These are phyloP conservation scores for Anagrus nilaparvatae DNA, from an alignment of 1,140 invertebrate species.

Conservation along the genomic window DNA sequence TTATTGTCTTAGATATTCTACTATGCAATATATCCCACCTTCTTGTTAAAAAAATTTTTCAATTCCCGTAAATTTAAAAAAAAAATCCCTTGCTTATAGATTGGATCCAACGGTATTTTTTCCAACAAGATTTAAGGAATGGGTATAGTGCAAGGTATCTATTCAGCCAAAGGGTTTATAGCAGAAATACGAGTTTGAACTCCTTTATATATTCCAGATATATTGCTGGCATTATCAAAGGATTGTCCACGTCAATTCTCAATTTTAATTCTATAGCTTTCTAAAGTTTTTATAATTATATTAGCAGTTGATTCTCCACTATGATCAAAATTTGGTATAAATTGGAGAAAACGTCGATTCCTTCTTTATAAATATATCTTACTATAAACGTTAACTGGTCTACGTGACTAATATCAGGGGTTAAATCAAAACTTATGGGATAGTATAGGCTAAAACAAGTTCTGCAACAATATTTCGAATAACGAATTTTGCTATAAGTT, in stretches of 20 bases:
- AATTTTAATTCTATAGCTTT: slow-evolving; percentile 21
- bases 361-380: slow-evolving; percentile 10
- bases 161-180: slow-evolving; percentile 15
- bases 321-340: slow-evolving; percentile 11
- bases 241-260: slow-evolving; percentile 28
- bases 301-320: slow-evolving; percentile 6
- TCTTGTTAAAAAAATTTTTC: not conserved
- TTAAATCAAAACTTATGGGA: slow-evolving; percentile 31
- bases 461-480: slow-evolving; percentile 23
- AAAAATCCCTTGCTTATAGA: not conserved
- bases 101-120: slow-evolving; percentile 9
- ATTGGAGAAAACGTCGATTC: slow-evolving; percentile 11
- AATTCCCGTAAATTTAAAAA: not conserved
- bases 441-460: slow-evolving; percentile 31
- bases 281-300: slow-evolving; percentile 5
- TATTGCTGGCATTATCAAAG: slow-evolving; percentile 30
- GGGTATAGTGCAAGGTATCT: slow-evolving; percentile 23
- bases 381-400: slow-evolving; percentile 28
- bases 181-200: slow-evolving; percentile 21
- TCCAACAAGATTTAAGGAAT: slow-evolving; percentile 23
- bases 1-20: not conserved
- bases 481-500: slow-evolving; percentile 21
- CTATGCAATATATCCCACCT: slow-evolving; percentile 1
- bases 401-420: slow-evolving; percentile 26
- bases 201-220: slow-evolving; percentile 26